These are phyloP conservation scores for Calypte anna DNA, from an alignment of 2,113 vertebrate species.

Conservation along the genomic window DNA sequence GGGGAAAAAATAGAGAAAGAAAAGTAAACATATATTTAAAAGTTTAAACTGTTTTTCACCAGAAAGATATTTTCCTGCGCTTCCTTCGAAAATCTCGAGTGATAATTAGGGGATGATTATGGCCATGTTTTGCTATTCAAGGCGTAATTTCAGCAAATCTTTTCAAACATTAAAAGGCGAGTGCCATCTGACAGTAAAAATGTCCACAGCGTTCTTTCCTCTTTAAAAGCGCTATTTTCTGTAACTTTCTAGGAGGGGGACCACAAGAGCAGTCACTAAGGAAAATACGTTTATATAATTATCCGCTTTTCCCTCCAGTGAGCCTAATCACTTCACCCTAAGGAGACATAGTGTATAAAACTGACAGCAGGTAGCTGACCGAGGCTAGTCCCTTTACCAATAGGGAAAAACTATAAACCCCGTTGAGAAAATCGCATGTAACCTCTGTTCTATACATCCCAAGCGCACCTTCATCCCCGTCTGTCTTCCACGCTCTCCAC, in stretches of 20 bases:
- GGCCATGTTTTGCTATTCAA: neutral
- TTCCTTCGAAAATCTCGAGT: neutral
- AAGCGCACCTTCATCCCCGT: rapidly evolving
- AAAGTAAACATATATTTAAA: no score
- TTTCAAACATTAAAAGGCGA: neutral
- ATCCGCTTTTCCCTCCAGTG: neutral
- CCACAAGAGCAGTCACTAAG: neutral
- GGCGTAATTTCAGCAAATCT: neutral
- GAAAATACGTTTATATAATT: neutral
- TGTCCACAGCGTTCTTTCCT: neutral
- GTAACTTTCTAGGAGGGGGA: neutral
- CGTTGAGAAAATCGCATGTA: neutral
- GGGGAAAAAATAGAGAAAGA: no score
- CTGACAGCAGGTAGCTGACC: neutral
- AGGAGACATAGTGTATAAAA: neutral
- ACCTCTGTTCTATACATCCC: neutral
- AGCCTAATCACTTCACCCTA: neutral
- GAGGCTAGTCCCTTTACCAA: neutral
- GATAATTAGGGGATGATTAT: neutral
- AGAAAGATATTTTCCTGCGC: neutral
- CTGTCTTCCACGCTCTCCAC: neutral
- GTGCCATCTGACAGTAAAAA: neutral
- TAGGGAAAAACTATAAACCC: neutral
- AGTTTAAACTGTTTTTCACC: neutral
- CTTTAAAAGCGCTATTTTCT: neutral